Base-by-base conservation (phyloP, 2,888 invertebrate species). In the Dinocampus coccinellae region DNA sequence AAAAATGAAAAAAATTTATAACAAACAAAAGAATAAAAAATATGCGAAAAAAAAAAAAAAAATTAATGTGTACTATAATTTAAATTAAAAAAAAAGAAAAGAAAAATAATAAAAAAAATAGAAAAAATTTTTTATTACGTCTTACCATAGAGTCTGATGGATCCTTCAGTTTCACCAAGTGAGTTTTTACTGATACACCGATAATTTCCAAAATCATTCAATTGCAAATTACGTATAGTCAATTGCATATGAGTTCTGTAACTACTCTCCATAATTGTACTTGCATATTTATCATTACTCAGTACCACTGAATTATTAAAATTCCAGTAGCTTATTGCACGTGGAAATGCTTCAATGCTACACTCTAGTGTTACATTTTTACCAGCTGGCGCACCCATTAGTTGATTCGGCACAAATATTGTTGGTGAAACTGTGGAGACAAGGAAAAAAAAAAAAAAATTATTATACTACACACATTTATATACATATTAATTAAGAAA, bases 341-440 rank as follows among this genome's bases (percentile, higher is more conserved):
- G 91, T 10, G 97, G 97, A 89, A 95, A 94, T 65, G 97, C 96
- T 87, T 97, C 97, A 22, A 96, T 95, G 88, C 96, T 95, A 87
- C 97, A 97, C 90, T 96, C 96, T 83, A 97, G 93, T 60, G 95
- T 95, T 76, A 96, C 96, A 89, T 96, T 95, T 62, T 96, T 96
- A 75, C 95, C 95, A 72, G 94, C 92, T 72, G 96, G 96, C 34
- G 96, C 96, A 1, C 97, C 96, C 75, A 97, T 96, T 88, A 97
- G 90, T 89, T 97, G 96, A 90, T 96, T 97, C 69, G 96, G 96
- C 77, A 97, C 96, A 94, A 95, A 96, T 85, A 97, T 96, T 95
- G 96, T 95, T 64, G 97, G 97, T 0, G 95, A 94, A 89, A 97
- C 97, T 97, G 89, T 26, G 26, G 78, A 80, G n/a, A n/a, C n/a